Percentiles rank a stretch among this genome's conserved stretches.
Evolutionary conservation across 2,113 vertebrate genomes (phyloP).

Genomic region (Prunella fulvescens): DNA sequence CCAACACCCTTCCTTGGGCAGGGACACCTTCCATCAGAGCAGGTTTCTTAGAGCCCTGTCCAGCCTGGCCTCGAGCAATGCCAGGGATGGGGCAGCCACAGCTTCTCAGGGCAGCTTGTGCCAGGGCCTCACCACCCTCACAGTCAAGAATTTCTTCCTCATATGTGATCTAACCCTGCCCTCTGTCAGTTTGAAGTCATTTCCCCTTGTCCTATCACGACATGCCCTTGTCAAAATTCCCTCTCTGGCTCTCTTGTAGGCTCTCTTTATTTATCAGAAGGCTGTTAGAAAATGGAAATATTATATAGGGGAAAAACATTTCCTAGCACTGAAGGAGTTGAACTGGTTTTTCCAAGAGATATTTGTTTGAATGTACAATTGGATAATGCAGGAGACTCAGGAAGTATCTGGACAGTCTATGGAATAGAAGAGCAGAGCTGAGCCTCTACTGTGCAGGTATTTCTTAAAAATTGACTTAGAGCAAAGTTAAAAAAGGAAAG

Average conservation of each 20-base stretch:
- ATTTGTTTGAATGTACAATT: neutral
- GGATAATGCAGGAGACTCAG: neutral
- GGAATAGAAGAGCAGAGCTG: neutral
- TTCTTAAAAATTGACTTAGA: neutral
- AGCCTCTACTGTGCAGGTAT: neutral
- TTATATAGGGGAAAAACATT: neutral
- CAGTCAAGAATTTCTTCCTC: neutral
- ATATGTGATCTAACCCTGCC: neutral
- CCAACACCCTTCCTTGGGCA: neutral
- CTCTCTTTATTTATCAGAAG: neutral
- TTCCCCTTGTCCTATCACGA: neutral
- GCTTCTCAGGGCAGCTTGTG: neutral
- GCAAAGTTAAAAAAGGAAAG: neutral
- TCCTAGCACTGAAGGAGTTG: neutral
- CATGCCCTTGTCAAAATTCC: neutral
- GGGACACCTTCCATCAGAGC: neutral
- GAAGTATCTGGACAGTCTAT: neutral
- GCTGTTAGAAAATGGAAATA: neutral
- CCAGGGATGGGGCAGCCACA: neutral
- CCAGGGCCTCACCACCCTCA: neutral
- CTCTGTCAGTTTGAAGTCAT: neutral
- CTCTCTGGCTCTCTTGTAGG: neutral
- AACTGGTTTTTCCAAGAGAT: neutral
- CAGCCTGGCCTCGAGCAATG: neutral
- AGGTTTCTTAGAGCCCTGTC: rapidly evolving